Conservation (phyloP, 1,140 invertebrate species). For the Drosophila kurseongensis region DNA sequence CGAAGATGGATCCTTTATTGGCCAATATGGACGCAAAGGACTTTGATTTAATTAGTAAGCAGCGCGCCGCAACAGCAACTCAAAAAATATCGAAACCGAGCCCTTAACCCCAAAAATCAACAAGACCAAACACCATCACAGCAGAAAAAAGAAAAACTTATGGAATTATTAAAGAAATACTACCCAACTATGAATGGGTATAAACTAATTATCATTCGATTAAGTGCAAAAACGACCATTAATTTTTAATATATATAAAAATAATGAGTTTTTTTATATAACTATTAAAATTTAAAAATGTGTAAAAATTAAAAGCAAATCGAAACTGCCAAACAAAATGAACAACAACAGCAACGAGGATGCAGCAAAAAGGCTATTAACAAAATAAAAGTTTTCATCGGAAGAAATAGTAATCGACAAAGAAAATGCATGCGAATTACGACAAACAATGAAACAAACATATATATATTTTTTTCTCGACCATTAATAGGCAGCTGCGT, state of each 20-base stretch:
- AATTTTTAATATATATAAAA: slow-evolving; percentile 48
- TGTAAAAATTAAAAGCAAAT: slow-evolving; percentile 37
- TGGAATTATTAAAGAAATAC: background rate
- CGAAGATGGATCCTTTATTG: slow-evolving; percentile 99
- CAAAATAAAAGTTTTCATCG: slow-evolving; percentile 10
- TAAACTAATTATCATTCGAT: slow-evolving; percentile 6
- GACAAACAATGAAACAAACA: slow-evolving; percentile 3
- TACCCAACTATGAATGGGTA: slow-evolving; percentile 18
- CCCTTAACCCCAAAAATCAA: slow-evolving; percentile 22
- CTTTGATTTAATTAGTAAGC: slow-evolving; percentile 84
- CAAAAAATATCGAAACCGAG: slow-evolving; percentile 56
- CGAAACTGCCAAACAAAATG: slow-evolving; percentile 46
- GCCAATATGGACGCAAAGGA: slow-evolving; percentile 94
- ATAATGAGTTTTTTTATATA: slow-evolving; percentile 48
- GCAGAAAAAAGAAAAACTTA: slow-evolving; percentile 25
- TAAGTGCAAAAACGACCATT: slow-evolving; percentile 27
- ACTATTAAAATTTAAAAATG: slow-evolving; percentile 26
- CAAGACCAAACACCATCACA: slow-evolving; percentile 37
- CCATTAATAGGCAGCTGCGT: slow-evolving; percentile 2
- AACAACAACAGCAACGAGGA: slow-evolving; percentile 52
- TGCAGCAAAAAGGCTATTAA: slow-evolving; percentile 72
- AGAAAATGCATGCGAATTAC: slow-evolving; percentile 22
- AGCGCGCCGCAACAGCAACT: slow-evolving; percentile 47
- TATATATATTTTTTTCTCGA: slow-evolving; percentile 3
- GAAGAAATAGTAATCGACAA: slow-evolving; percentile 21